Percentiles rank a stretch among this genome's conserved stretches.
Conservation (phyloP, 2,113 vertebrate genomes). For the Hyla sarda region DNA sequence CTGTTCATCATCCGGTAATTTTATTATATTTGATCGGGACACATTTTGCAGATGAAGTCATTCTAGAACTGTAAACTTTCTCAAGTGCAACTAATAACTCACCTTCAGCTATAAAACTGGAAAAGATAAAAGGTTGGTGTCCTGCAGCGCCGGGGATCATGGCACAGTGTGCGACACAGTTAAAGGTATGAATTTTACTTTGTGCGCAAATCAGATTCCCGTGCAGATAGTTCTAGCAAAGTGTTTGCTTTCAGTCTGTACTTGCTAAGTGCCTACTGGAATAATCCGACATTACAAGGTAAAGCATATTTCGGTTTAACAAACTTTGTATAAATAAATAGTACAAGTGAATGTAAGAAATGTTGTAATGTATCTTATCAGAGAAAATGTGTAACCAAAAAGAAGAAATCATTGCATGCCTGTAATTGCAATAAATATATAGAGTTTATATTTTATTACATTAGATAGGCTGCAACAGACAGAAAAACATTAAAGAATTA, state of each 20-base stretch:
- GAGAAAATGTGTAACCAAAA: no score
- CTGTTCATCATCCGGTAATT: conserved; percentile 21
- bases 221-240: neutral
- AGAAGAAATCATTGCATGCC: no score
- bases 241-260: neutral
- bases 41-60: conserved; percentile 14
- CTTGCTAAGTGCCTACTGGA: neutral
- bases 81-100: conserved; percentile 32
- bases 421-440: no score
- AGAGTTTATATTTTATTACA: no score
- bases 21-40: neutral
- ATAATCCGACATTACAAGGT: neutral
- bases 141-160: neutral
- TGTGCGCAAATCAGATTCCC: neutral
- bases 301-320: no score
- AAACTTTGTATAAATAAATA: no score
- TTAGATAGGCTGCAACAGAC: no score
- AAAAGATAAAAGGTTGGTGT: conserved; percentile 26
- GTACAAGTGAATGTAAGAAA: no score
- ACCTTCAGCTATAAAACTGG: conserved; percentile 20
- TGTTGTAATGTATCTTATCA: no score
- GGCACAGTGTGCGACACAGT: neutral
- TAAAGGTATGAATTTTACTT: conserved; percentile 32
- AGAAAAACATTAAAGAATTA: no score
- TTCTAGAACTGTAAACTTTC: conserved; percentile 22